These are phyloP conservation scores for Porites rus DNA, from an alignment of 92 coral and sea anemone species.

Conservation along the genomic window DNA sequence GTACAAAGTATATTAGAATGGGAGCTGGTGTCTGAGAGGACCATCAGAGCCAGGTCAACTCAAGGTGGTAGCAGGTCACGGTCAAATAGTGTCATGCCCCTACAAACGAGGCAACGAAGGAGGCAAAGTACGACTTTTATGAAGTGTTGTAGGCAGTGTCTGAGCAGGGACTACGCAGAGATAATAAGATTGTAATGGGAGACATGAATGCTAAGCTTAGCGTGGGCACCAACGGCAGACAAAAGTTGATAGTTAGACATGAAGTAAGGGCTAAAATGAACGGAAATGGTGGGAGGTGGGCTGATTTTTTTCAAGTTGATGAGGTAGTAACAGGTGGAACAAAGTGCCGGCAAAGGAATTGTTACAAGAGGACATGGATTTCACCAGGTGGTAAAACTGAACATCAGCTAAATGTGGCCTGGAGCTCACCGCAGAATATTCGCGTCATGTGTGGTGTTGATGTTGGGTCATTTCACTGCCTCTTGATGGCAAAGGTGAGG, in stretches of 20 bases:
- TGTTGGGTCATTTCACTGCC: constrained; percentile 31
- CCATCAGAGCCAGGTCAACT: constrained; percentile 15
- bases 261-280: neutral
- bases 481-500: constrained; percentile 10
- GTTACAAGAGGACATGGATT: constrained; percentile 22
- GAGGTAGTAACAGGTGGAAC: no score
- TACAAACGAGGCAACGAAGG: neutral
- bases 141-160: constrained; percentile 4
- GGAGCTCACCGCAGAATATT: constrained; percentile 23
- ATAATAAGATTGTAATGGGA: neutral
- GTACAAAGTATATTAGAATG: constrained; percentile 1
- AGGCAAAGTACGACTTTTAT: constrained; percentile 21
- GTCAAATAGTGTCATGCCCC: constrained; percentile 23
- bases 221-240: no score
- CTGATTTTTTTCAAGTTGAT: no score
- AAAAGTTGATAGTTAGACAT: no score
- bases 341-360: no score
- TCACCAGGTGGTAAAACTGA: constrained; percentile 29
- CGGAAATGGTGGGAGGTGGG: constrained; percentile 22
- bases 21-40: constrained; percentile 20
- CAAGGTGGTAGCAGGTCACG: constrained; percentile 10
- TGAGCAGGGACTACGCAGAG: neutral
- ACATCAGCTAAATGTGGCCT: constrained; percentile 10
- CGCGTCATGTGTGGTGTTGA: constrained; percentile 23
- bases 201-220: no score